Conservation (phyloP, 2,888 invertebrate genomes). For the Chloromyia formosa region DNA sequence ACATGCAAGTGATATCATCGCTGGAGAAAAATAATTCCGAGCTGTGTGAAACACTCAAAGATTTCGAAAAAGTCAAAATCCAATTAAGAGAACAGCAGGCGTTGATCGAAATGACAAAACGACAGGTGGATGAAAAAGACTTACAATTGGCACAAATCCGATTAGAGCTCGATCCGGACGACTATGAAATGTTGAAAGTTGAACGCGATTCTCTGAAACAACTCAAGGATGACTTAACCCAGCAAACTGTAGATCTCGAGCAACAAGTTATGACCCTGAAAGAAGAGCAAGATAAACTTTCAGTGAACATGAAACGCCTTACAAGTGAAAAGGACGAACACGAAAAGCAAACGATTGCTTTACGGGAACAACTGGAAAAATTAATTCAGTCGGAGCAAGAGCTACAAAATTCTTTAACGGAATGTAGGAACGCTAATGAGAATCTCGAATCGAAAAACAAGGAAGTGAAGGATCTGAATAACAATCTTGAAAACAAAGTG, state of each 20-base stretch:
- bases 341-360: not conserved
- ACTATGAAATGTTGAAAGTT: not conserved
- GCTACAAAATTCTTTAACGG: not conserved
- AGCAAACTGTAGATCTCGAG: not conserved
- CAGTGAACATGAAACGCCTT: not conserved
- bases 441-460: not conserved
- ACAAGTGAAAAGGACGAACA: not conserved
- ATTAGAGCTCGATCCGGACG: not conserved
- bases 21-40: constrained; percentile 1
- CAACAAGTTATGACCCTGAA: not conserved
- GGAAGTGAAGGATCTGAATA: not conserved
- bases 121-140: constrained; percentile 7
- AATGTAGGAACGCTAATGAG: not conserved
- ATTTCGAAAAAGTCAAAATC: constrained; percentile 12
- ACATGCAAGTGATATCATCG: not conserved
- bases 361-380: constrained; percentile 16
- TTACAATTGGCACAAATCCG: not conserved
- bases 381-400: not conserved
- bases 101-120: not conserved
- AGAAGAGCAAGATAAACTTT: not conserved
- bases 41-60: constrained; percentile 6
- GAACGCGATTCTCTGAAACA: not conserved
- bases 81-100: constrained; percentile 18
- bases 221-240: not conserved
- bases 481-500: not conserved